These are phyloP conservation scores for Dugesia japonica DNA, from an alignment of 2,888 invertebrate genomes.

Conservation along the genomic window DNA sequence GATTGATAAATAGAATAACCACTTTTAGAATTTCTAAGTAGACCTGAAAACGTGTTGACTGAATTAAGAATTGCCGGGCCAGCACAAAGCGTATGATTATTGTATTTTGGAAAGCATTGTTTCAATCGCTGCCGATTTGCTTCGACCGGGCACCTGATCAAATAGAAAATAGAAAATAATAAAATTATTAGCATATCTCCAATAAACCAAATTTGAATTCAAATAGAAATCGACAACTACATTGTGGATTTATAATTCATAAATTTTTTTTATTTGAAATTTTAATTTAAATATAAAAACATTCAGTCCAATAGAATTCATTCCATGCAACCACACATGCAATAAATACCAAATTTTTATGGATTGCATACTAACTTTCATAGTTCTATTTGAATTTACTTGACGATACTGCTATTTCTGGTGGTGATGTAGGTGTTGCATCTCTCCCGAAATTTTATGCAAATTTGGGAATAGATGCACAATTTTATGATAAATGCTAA, in stretches of 20 bases:
- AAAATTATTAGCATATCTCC: too few relatives aligned
- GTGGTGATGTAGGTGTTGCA: not conserved
- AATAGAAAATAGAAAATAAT: too few relatives aligned
- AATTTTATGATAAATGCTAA: not conserved
- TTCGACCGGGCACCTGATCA: too few relatives aligned
- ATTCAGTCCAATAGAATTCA: not conserved
- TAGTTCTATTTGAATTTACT: not conserved
- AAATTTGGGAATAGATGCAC: not conserved
- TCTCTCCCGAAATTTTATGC: not conserved
- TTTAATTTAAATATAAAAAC: too few relatives aligned
- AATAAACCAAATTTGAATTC: not conserved
- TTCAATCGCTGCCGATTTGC: not conserved
- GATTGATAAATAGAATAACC: slow-evolving; percentile 17
- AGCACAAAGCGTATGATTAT: not conserved
- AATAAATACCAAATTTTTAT: not conserved
- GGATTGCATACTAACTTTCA: not conserved
- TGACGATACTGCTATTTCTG: not conserved
- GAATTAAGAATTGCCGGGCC: not conserved
- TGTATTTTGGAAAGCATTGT: not conserved
- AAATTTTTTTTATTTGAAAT: too few relatives aligned
- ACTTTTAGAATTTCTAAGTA: not conserved
- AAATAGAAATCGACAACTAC: not conserved
- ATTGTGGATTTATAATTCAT: not conserved
- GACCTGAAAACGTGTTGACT: not conserved
- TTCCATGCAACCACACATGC: not conserved